phyloP scores from a whole-genome alignment of 2,113 vertebrate species.

The Nettapus auritus region DNA sequence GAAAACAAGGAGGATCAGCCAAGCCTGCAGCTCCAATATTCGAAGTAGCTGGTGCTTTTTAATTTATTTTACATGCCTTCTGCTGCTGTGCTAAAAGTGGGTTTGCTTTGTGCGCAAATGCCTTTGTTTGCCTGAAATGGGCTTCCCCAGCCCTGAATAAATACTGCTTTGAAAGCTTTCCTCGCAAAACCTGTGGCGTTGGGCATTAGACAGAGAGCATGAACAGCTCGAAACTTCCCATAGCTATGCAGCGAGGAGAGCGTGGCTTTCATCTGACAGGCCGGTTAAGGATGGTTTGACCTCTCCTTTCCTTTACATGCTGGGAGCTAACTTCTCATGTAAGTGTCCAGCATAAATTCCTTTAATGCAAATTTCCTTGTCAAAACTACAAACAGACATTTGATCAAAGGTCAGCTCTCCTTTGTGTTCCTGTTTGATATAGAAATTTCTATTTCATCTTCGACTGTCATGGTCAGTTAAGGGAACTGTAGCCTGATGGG shows the following conservation, averaged over 20 bases:
- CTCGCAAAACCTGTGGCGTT: not conserved
- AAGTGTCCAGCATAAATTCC: conserved; percentile 78
- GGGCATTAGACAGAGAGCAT: conserved; percentile 21
- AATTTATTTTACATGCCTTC: not conserved
- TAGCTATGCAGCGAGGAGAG: not conserved
- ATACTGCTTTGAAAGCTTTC: conserved; percentile 15
- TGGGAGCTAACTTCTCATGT: conserved; percentile 78
- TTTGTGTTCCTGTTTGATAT: conserved; percentile 91
- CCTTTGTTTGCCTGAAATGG: conserved; percentile 28
- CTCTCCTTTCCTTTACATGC: conserved; percentile 83
- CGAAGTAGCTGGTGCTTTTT: not conserved
- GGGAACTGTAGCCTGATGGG: conserved; percentile 69
- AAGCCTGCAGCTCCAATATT: not conserved
- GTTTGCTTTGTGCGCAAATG: not conserved
- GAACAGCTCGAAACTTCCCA: conserved; percentile 24
- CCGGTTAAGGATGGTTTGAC: conserved; percentile 83
- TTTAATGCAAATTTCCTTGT: conserved; percentile 91
- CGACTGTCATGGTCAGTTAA: conserved; percentile 82
- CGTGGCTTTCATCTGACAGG: conserved; percentile 72
- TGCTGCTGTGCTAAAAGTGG: not conserved
- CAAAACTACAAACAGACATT: conserved; percentile 87
- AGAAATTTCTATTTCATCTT: conserved; percentile 93
- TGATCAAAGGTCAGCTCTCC: conserved; percentile 94
- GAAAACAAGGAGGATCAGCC: not conserved
- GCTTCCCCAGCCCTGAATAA: not conserved